Percentiles rank a stretch among this genome's conserved stretches.
Evolutionary conservation across 2,113 vertebrate species (phyloP).

Genomic region (Bothrops jararaca): DNA sequence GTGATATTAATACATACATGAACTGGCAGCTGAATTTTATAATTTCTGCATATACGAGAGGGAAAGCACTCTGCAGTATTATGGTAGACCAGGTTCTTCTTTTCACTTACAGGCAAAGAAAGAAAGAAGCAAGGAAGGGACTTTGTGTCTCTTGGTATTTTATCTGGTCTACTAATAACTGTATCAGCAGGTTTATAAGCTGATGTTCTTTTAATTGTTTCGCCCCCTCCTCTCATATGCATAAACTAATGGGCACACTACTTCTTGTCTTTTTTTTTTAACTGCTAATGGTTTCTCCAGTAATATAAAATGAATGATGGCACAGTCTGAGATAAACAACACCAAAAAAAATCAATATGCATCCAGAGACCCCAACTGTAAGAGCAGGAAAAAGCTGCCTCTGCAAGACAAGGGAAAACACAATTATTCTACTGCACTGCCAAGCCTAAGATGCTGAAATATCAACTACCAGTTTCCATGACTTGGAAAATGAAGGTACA

Average conservation of each 20-base stretch:
- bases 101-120: slow-evolving; percentile 27
- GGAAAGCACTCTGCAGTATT: neutral
- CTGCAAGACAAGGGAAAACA: slow-evolving; percentile 53
- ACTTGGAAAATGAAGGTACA: neutral
- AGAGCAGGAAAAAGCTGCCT: slow-evolving; percentile 50
- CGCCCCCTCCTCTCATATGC: slow-evolving; percentile 54
- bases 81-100: slow-evolving; percentile 11
- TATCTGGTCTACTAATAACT: slow-evolving; percentile 69
- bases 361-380: slow-evolving; percentile 60
- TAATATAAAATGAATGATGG: slow-evolving; percentile 77
- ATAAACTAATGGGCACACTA: slow-evolving; percentile 71
- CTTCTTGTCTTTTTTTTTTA: slow-evolving; percentile 64
- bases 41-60: neutral
- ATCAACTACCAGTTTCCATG: neutral
- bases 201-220: slow-evolving; percentile 74
- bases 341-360: slow-evolving; percentile 76
- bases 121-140: slow-evolving; percentile 36
- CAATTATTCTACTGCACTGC: neutral
- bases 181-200: slow-evolving; percentile 71
- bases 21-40: neutral
- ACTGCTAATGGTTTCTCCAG: slow-evolving; percentile 75
- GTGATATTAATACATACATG: slow-evolving; percentile 31
- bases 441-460: neutral
- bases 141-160: slow-evolving; percentile 55
- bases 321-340: slow-evolving; percentile 59